phyloP scores from a whole-genome alignment of 2,888 invertebrate species.

The Trypoxylon attenuatum region DNA sequence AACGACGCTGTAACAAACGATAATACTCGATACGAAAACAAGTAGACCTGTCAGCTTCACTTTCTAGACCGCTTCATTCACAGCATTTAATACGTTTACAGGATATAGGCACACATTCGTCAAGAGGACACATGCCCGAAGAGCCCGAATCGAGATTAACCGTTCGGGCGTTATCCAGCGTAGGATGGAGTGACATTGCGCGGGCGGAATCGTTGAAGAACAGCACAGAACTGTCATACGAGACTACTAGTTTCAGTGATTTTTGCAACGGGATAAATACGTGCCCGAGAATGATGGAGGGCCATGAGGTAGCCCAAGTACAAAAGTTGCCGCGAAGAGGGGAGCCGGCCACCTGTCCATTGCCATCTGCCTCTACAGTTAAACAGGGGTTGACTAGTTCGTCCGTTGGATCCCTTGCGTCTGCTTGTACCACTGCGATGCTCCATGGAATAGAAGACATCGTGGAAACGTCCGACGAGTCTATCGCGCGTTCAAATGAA shows the following conservation, averaged over 20 bases:
- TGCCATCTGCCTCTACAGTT: conserved; percentile 62
- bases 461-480: conserved; percentile 35
- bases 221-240: conserved; percentile 23
- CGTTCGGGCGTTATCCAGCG: conserved; percentile 82
- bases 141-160: conserved; percentile 75
- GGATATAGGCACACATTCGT: conserved; percentile 34
- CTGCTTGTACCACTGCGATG: conserved; percentile 55
- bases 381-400: conserved; percentile 54
- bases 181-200: conserved; percentile 63
- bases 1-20: too few species aligned
- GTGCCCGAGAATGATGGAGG: conserved; percentile 20
- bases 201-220: conserved; percentile 28
- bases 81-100: too few species aligned
- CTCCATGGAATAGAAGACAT: conserved; percentile 47
- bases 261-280: conserved; percentile 25
- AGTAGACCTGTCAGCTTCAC: too few species aligned
- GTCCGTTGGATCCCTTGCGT: conserved; percentile 61
- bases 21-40: too few species aligned
- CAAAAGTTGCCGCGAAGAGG: conserved; percentile 55
- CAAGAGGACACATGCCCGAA: conserved; percentile 54
- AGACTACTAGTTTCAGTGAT: conserved; percentile 19
- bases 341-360: conserved; percentile 64
- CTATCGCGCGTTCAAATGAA: conserved; percentile 18
- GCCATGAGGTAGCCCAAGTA: conserved; percentile 32
- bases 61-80: too few species aligned